Evolutionary conservation across 2,113 vertebrate species (phyloP), one percentile per base, ranked within the genome.

Genomic region (Chloebia gouldiae): DNA sequence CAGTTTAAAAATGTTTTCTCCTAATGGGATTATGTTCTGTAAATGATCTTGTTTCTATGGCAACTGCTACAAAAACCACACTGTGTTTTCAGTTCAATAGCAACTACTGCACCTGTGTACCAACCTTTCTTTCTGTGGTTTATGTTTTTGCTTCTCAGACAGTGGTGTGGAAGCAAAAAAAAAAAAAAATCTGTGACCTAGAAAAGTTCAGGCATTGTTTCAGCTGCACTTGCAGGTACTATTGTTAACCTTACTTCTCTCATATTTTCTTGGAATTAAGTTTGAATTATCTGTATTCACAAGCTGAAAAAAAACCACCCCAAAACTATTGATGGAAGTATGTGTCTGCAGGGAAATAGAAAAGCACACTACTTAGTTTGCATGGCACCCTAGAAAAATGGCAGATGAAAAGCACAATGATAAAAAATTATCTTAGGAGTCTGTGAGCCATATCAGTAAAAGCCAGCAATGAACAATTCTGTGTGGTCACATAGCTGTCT

Each of bases 21-120:
- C 93, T 97, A 97, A 98, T 97, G 94, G 96, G 94, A 97, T 98
- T 97, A 97, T 93, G 92, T 92, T 97, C 97, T 97, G 96, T 97
- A 98, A 98, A 97, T 97, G 96, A 97, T 96, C 57, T 37, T 65
- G 97, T 98, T 96, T 73, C 97, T 89, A 97, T 95, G 86, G 96
- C 72, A 98, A 98, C 98, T 30, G 78, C 93, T 91, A 96, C 97
- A 96, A 97, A 97, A 98, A 86, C 72, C 96, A 30, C 95, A 91
- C 70, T 37, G 91, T 85, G 85, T 95, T 97, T 83, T 86, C 96
- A 90, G 92, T 92, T 97, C 95, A 94, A 61, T 64, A 96, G 88
- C 76, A 92, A 78, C 93, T 87, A 94, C 75, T 97, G 95, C 97
- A 98, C 98, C 98, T 98, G 98, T 95, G 96, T 77, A 91, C 90